Evolutionary conservation across 2,113 vertebrate species (phyloP).

Genomic region (Mustelus asterias): DNA sequence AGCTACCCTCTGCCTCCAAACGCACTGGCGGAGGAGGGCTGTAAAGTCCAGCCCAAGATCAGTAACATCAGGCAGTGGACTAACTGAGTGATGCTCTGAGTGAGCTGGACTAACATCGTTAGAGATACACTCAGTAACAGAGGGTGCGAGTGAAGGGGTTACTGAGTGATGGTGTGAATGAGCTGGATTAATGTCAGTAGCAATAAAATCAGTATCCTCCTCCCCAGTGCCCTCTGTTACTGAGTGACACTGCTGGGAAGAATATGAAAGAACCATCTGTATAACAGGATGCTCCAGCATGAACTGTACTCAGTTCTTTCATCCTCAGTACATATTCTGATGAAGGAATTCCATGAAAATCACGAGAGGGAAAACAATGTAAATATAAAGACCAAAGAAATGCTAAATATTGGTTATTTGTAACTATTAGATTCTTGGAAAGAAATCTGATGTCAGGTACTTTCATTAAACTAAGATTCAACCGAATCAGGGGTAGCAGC

Average conservation of each 20-base stretch:
- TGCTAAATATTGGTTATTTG: background rate
- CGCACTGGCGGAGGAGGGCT: too few relatives aligned
- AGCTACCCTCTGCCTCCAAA: too few relatives aligned
- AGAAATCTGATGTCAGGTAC: background rate
- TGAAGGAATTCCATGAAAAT: background rate
- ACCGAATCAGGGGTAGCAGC: background rate
- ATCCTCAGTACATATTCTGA: background rate
- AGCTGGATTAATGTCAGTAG: too few relatives aligned
- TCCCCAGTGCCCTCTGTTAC: background rate
- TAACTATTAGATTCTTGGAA: background rate
- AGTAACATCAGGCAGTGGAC: too few relatives aligned
- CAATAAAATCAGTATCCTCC: too few relatives aligned
- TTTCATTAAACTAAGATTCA: background rate
- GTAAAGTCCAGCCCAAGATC: too few relatives aligned
- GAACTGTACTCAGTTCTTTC: background rate
- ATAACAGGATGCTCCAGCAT: background rate
- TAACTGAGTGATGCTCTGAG: too few relatives aligned
- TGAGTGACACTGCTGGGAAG: background rate
- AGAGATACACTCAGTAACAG: too few relatives aligned
- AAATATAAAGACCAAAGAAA: background rate
- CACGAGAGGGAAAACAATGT: background rate
- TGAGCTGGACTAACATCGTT: too few relatives aligned
- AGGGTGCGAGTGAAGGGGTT: too few relatives aligned
- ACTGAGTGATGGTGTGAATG: too few relatives aligned
- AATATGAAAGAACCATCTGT: background rate